Conservation (phyloP, 92 coral and sea anemone genomes). For the Zoanthus solanderi region DNA sequence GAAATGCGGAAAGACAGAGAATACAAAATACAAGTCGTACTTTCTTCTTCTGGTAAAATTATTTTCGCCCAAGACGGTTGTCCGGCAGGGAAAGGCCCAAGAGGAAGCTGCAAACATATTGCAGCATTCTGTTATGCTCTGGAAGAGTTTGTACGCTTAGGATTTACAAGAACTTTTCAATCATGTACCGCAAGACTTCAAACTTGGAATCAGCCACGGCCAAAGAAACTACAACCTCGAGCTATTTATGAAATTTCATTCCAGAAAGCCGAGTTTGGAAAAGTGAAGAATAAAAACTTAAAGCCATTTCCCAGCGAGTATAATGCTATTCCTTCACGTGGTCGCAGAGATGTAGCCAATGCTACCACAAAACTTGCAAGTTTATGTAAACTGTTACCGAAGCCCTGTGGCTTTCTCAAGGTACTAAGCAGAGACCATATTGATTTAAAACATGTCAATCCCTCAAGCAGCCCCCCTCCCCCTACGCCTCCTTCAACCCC, state of each 20-base stretch:
- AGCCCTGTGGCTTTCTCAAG: conserved; percentile 49
- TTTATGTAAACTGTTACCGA: conserved; percentile 42
- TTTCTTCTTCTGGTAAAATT: too few relatives aligned
- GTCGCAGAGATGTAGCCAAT: conserved; percentile 23
- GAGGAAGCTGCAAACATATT: conserved; percentile 13
- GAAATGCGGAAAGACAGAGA: too few relatives aligned
- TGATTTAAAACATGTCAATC: not conserved
- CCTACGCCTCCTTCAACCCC: conserved; percentile 32
- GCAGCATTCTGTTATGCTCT: conserved; percentile 55
- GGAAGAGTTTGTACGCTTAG: conserved; percentile 46
- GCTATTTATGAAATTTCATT: too few relatives aligned
- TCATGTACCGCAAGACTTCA: too few relatives aligned
- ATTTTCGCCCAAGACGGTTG: too few relatives aligned
- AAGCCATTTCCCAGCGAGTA: not conserved
- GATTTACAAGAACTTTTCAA: too few relatives aligned
- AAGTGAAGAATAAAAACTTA: too few relatives aligned
- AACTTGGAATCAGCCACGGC: too few relatives aligned
- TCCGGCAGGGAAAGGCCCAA: not conserved
- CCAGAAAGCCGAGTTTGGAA: too few relatives aligned
- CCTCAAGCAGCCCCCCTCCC: not conserved
- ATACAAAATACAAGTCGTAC: too few relatives aligned
- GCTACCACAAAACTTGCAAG: conserved; percentile 31
- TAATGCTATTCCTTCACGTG: conserved; percentile 6
- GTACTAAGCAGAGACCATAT: conserved; percentile 47
- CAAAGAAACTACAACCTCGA: too few relatives aligned